Conservation (phyloP, 2,797 vertebrate species). For the Cirrhinus molitorella region DNA sequence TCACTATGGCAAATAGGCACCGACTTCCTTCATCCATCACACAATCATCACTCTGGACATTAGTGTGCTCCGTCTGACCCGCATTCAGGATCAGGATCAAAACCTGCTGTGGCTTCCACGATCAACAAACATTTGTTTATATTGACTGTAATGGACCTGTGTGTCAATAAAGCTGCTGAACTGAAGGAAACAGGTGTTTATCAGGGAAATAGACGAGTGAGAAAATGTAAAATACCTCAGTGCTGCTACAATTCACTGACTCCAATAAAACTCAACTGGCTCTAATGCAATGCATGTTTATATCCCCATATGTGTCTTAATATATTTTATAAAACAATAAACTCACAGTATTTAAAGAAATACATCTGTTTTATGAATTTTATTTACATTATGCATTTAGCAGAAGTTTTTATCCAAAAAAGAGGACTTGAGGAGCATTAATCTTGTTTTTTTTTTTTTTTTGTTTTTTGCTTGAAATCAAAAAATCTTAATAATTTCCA, state of each 20-base stretch:
- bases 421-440: not conserved
- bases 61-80: no score
- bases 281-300: not conserved
- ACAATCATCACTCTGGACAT: slow-evolving; percentile 6
- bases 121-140: not conserved
- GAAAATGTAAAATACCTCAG: not conserved
- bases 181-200: not conserved
- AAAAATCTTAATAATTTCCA: no score
- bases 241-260: not conserved
- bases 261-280: no score
- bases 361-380: not conserved
- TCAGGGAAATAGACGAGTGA: not conserved
- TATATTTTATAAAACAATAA: slow-evolving; percentile 2
- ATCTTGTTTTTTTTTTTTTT: no score
- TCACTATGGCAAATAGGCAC: not conserved
- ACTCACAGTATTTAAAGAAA: slow-evolving; percentile 17
- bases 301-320: not conserved
- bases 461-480: no score
- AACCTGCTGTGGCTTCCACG: not conserved
- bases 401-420: not conserved
- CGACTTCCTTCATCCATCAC: not conserved
- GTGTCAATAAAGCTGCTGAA: not conserved
- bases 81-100: not conserved
- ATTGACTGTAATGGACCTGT: not conserved
- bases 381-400: not conserved